phyloP scores from a whole-genome alignment of 2,888 invertebrate species.

The Pogonocherus hispidulus region DNA sequence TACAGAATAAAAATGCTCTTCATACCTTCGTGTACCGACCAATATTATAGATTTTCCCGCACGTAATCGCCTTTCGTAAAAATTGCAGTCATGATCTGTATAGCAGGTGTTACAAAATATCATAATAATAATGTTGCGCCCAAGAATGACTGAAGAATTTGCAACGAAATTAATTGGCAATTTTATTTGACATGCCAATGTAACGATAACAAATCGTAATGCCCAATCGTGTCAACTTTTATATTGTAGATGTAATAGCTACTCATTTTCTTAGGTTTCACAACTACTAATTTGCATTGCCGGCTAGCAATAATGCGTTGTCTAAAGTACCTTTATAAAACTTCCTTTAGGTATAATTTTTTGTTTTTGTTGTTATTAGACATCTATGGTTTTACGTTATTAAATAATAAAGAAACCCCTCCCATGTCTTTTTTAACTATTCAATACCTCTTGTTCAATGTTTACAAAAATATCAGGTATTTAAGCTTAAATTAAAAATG shows the following conservation, averaged over 20 bases:
- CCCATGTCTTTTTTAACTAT: too few relatives aligned
- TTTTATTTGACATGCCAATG: constrained; percentile 48
- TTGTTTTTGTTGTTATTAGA: too few relatives aligned
- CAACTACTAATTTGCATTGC: constrained; percentile 62
- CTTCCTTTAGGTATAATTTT: too few relatives aligned
- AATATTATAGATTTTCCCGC: constrained; percentile 42
- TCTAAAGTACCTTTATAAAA: too few relatives aligned
- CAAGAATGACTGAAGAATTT: constrained; percentile 43
- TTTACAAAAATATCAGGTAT: too few relatives aligned
- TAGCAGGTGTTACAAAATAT: constrained; percentile 47
- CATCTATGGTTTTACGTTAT: too few relatives aligned
- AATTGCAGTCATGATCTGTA: constrained; percentile 41
- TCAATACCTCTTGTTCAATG: too few relatives aligned
- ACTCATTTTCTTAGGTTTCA: constrained; percentile 36
- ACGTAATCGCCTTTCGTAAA: constrained; percentile 40
- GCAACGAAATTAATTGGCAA: constrained; percentile 50
- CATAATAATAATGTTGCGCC: constrained; percentile 40
- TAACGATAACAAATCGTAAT: constrained; percentile 49
- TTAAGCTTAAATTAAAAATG: too few relatives aligned
- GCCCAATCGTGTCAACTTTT: constrained; percentile 42
- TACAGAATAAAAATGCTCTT: neutral
- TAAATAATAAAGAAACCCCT: too few relatives aligned
- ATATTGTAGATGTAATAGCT: constrained; percentile 24
- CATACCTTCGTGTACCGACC: neutral
- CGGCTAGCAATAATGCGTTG: too few relatives aligned